Conservation (phyloP, 92 coral and sea anemone genomes). For the Palythoa caribaeorum region DNA sequence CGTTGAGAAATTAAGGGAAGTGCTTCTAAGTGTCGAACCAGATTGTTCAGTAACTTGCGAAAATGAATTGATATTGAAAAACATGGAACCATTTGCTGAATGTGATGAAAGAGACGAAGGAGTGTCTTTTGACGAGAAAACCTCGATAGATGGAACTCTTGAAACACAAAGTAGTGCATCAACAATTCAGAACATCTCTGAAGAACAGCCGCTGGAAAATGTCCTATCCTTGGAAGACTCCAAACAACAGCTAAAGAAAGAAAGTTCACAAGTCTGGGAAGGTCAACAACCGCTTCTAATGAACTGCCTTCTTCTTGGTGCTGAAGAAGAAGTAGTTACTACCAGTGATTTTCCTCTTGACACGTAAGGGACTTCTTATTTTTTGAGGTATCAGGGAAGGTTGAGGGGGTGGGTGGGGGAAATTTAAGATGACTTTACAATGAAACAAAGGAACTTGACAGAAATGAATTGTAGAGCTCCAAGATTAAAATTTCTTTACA, state of each 20-base stretch:
- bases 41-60: not conserved
- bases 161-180: not conserved
- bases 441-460: no score
- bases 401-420: no score
- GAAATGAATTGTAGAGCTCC: no score
- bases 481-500: no score
- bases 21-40: not conserved
- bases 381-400: no score
- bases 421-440: no score
- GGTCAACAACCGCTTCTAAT: not conserved
- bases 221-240: not conserved
- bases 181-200: not conserved
- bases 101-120: not conserved
- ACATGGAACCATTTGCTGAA: not conserved
- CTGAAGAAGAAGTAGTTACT: constrained; percentile 25
- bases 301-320: constrained; percentile 39
- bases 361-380: not conserved
- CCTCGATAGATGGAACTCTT: not conserved
- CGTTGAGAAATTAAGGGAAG: constrained; percentile 3
- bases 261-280: not conserved
- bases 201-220: not conserved
- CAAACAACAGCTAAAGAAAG: not conserved
- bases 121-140: not conserved
- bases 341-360: constrained; percentile 9
- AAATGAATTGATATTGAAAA: not conserved